Conservation (phyloP, 2,888 invertebrate species). For the Apoda limacodes region DNA sequence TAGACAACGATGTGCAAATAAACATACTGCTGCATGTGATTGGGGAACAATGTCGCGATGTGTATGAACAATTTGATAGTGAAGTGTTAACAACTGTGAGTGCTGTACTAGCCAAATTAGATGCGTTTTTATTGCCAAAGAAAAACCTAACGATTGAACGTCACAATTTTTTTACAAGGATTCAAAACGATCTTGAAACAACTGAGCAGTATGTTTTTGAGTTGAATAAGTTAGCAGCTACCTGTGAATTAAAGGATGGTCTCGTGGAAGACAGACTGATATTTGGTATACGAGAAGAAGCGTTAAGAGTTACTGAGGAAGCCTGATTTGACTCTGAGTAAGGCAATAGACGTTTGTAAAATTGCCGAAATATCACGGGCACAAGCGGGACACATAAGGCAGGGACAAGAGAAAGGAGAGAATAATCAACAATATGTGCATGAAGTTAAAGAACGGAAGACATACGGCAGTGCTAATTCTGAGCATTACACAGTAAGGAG, state of each 20-base stretch:
- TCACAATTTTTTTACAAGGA: slow-evolving; percentile 1
- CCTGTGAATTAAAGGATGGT: slow-evolving; percentile 1
- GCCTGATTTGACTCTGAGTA: slow-evolving; percentile 4
- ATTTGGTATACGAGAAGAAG: slow-evolving; percentile 1
- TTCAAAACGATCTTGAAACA: slow-evolving; percentile 1
- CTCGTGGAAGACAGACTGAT: neutral
- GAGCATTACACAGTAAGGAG: neutral
- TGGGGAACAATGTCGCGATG: slow-evolving; percentile 16
- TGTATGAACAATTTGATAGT: slow-evolving; percentile 12
- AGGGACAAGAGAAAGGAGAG: too few relatives aligned
- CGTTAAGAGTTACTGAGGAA: neutral
- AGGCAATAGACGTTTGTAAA: neutral
- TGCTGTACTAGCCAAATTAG: slow-evolving; percentile 13
- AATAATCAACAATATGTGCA: too few relatives aligned
- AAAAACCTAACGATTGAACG: slow-evolving; percentile 2
- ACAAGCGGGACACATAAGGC: slow-evolving; percentile 13
- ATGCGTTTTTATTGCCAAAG: slow-evolving; percentile 13
- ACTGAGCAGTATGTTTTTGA: slow-evolving; percentile 1
- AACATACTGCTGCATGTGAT: slow-evolving; percentile 17
- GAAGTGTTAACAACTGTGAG: slow-evolving; percentile 5
- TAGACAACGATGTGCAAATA: slow-evolving; percentile 10
- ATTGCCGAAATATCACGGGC: slow-evolving; percentile 13
- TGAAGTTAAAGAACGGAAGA: too few relatives aligned
- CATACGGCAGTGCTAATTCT: neutral
- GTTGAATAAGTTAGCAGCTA: neutral